Base-by-base conservation (phyloP, 2,797 vertebrate species). In the Dermochelys coriacea region DNA sequence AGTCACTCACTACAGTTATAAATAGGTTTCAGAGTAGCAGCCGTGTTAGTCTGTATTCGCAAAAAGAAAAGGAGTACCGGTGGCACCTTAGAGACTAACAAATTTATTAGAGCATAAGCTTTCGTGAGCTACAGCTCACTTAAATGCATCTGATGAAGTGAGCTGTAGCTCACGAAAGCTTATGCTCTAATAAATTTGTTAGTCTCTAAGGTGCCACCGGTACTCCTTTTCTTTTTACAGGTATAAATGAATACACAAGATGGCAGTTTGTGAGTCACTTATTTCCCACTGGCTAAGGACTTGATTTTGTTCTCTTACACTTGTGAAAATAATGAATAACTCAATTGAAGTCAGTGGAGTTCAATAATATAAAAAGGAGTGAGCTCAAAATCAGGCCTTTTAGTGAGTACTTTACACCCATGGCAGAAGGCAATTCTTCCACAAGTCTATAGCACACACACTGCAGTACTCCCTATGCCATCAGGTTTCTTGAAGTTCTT, bases 401-500 rank as follows among this genome's bases (percentile, higher is more conserved):
- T 57, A 25, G 31, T 34, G 47, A 54, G 55, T 59, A 74, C 37
- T 94, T 95, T 96, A 79, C 52, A 82, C 77, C 52, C 45, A 59
- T 23, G 18, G 12, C 61, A 82, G 85, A 89, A 83, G 85, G 57
- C 74, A 91, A 25, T 74, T 92, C 27, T 85, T 91, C 57, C 47
- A 82, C 68, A 90, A 88, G 57, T 86, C 45, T 64, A 87, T 88
- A 89, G 83, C 21, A 88, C 15, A 84, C 85, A 78, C 74, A 85
- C 19, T n/a, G 18, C 0, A 1, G 59, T 64, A 49, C 51, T 89
- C 14, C 27, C 57, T 7, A 86, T 1, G 14, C 79, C 77, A 47
- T 91, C 77, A 81, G 34, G 27, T 86, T 92, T 93, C 80, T 93
- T 50, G 50, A 88, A 34, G 49, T 87, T 91, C 92, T 25, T 91